A percentile compares a stretch with the other conserved stretches of the same genome.
Evolutionary conservation across 2,888 invertebrate genomes (phyloP).

Genomic region (Nemoura dubitans): DNA sequence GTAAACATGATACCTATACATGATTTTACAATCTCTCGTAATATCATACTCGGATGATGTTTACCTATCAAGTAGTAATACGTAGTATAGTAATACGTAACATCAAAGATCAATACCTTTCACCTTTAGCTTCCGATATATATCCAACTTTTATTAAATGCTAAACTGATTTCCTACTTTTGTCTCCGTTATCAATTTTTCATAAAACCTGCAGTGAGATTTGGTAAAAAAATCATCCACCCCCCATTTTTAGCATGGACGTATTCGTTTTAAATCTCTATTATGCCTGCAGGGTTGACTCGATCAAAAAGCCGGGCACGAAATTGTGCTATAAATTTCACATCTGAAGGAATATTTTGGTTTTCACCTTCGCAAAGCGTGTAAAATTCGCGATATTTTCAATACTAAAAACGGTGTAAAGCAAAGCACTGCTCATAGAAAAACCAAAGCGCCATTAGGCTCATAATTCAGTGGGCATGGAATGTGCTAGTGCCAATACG

Average conservation of each 20-base stretch:
- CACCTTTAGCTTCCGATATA: background rate
- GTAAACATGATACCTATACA: background rate
- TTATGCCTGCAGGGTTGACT: background rate
- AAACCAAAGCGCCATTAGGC: no score
- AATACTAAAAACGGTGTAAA: background rate
- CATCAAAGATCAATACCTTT: background rate
- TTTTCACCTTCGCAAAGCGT: background rate
- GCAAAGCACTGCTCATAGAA: background rate
- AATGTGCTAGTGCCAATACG: background rate
- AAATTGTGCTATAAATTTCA: background rate
- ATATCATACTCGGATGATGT: background rate
- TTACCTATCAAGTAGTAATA: background rate
- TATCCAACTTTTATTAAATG: background rate
- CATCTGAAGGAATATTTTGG: background rate
- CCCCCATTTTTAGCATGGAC: background rate
- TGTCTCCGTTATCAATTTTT: background rate
- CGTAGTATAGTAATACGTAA: no score
- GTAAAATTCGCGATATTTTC: background rate
- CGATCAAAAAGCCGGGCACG: background rate
- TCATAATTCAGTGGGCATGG: background rate
- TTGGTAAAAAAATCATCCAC: background rate
- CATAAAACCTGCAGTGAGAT: background rate
- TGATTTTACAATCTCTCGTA: background rate
- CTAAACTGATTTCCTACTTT: background rate
- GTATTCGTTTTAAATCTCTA: background rate